These are phyloP conservation scores for Anthophora plumipes DNA, from an alignment of 2,888 invertebrate genomes.

Conservation along the genomic window DNA sequence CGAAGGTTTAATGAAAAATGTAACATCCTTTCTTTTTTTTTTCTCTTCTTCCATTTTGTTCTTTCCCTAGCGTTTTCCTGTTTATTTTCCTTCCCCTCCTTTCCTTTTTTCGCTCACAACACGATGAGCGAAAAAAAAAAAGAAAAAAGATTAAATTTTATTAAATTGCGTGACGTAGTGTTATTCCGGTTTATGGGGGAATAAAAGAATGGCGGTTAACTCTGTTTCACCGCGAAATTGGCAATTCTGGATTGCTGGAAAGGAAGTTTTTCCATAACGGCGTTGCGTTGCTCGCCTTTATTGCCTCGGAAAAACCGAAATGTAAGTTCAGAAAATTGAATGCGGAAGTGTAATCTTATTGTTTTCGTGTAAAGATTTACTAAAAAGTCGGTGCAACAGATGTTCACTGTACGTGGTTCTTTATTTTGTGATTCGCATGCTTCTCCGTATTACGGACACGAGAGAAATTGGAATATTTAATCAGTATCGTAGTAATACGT, in stretches of 20 bases:
- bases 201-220: conserved; percentile 31
- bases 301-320: conserved; percentile 33
- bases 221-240: conserved; percentile 41
- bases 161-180: conserved; percentile 25
- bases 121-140: background rate
- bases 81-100: background rate
- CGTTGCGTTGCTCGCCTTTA: conserved; percentile 23
- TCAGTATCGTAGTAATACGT: background rate
- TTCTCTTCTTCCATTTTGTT: background rate
- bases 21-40: too few species aligned
- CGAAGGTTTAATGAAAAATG: background rate
- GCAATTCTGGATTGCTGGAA: conserved; percentile 44
- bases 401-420: conserved; percentile 9
- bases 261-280: conserved; percentile 51
- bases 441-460: too few species aligned
- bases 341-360: conserved; percentile 8
- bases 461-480: background rate
- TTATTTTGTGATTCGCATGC: background rate
- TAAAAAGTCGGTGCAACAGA: conserved; percentile 35
- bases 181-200: conserved; percentile 20
- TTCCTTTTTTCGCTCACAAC: background rate
- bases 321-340: conserved; percentile 25
- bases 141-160: conserved; percentile 31
- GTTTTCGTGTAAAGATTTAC: conserved; percentile 20
- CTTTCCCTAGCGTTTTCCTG: background rate